Conservation (phyloP, 2,113 vertebrate species). For the Hiodon tergisus region DNA sequence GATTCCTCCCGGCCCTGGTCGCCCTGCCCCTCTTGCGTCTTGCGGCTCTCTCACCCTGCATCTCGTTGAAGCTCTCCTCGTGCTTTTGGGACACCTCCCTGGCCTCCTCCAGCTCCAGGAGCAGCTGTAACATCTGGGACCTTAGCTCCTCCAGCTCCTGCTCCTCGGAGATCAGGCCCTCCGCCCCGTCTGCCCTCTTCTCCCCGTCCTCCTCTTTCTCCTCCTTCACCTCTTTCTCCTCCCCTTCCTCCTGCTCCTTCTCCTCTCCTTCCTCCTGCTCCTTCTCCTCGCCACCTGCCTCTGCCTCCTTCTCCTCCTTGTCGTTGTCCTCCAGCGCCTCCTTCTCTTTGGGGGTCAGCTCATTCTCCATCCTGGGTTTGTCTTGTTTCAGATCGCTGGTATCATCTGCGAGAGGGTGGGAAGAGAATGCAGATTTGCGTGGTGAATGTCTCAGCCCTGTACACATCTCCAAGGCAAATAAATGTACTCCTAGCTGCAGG, state of each 20-base stretch:
- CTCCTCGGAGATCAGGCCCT: slow-evolving; percentile 63
- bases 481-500: neutral
- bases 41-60: slow-evolving; percentile 69
- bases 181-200: slow-evolving; percentile 39
- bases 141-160: slow-evolving; percentile 70
- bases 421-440: neutral
- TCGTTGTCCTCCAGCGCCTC: slow-evolving; percentile 54
- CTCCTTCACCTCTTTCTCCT: slow-evolving; percentile 35
- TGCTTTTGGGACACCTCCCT: slow-evolving; percentile 71
- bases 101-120: slow-evolving; percentile 73
- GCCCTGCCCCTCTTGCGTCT: too few species aligned
- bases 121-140: slow-evolving; percentile 66
- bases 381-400: slow-evolving; percentile 55
- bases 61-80: slow-evolving; percentile 73
- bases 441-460: neutral
- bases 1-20: neutral
- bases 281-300: slow-evolving; percentile 41
- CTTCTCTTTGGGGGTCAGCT: slow-evolving; percentile 61
- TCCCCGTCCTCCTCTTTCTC: slow-evolving; percentile 40
- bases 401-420: slow-evolving; percentile 46
- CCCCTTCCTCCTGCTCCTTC: slow-evolving; percentile 40
- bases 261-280: slow-evolving; percentile 42
- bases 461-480: neutral
- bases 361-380: slow-evolving; percentile 51
- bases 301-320: slow-evolving; percentile 60